A percentile compares a stretch with the other conserved stretches of the same genome.
phyloP scores from a whole-genome alignment of 2,888 invertebrate genomes.

The Reticulitermes lucifugus region DNA sequence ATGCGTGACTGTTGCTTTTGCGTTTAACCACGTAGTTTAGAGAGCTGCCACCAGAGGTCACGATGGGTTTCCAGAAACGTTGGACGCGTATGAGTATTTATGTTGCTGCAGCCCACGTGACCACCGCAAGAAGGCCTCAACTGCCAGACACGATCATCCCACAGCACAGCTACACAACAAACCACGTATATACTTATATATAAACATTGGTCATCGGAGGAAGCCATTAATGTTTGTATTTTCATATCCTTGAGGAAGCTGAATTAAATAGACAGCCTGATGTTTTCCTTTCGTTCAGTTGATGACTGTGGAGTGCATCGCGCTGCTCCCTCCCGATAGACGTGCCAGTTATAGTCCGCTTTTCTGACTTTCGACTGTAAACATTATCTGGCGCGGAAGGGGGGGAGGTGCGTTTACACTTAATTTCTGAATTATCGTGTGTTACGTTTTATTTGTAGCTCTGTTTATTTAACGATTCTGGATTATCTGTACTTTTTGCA shows the following conservation, averaged over 20 bases:
- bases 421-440: too few species aligned
- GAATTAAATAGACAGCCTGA: neutral
- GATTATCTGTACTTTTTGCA: too few species aligned
- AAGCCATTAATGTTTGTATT: conserved; percentile 10
- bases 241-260: conserved; percentile 13
- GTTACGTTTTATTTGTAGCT: too few species aligned
- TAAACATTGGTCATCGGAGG: conserved; percentile 10
- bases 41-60: neutral
- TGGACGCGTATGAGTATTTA: neutral
- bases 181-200: conserved; percentile 16
- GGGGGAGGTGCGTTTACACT: neutral
- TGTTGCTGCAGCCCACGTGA: neutral
- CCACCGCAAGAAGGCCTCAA: neutral
- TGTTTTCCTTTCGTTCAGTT: neutral
- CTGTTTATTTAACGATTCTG: too few species aligned
- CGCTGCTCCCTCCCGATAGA: neutral
- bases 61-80: conserved; percentile 8
- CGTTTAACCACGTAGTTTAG: too few species aligned
- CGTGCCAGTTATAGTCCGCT: neutral
- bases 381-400: neutral
- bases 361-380: neutral
- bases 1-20: too few species aligned
- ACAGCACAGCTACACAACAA: neutral
- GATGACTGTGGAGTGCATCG: neutral
- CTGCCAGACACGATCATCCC: neutral